Conservation (phyloP, 2,797 vertebrate genomes). For the Tragelaphus oryx region DNA sequence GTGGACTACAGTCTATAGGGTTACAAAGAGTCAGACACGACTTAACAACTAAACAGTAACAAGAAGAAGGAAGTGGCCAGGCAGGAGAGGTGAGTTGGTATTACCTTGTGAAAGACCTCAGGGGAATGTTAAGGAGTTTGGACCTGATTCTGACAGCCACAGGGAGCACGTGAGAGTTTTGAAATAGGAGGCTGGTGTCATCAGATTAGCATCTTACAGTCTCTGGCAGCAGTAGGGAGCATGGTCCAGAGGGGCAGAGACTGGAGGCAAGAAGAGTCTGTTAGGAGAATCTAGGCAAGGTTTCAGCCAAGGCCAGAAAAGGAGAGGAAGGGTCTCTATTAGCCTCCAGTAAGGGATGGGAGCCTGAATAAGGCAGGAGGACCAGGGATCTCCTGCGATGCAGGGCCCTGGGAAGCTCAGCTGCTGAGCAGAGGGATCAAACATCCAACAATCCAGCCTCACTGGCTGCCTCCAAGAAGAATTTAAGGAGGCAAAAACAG, state of each 20-base stretch:
- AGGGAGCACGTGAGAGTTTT: not conserved
- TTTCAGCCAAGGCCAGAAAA: not conserved
- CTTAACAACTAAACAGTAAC: not conserved
- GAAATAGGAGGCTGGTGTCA: not conserved
- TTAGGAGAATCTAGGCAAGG: not conserved
- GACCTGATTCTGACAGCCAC: not conserved
- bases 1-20: not conserved
- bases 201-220: not conserved
- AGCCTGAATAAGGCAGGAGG: not conserved
- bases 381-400: not conserved
- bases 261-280: not conserved
- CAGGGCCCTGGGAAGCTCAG: not conserved
- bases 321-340: not conserved
- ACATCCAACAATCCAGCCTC: not conserved
- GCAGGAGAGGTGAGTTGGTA: not conserved
- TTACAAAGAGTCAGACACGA: not conserved
- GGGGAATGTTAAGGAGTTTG: not conserved
- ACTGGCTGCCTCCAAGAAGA: not conserved
- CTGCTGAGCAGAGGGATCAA: not conserved
- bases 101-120: not conserved
- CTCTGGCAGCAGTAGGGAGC: not conserved
- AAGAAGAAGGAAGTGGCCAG: not conserved
- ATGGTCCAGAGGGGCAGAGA: not conserved
- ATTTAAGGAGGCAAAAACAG: not conserved
- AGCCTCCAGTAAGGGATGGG: not conserved